Base-by-base conservation (phyloP, 64 coral and sea anemone species). In the Montipora cactus region DNA sequence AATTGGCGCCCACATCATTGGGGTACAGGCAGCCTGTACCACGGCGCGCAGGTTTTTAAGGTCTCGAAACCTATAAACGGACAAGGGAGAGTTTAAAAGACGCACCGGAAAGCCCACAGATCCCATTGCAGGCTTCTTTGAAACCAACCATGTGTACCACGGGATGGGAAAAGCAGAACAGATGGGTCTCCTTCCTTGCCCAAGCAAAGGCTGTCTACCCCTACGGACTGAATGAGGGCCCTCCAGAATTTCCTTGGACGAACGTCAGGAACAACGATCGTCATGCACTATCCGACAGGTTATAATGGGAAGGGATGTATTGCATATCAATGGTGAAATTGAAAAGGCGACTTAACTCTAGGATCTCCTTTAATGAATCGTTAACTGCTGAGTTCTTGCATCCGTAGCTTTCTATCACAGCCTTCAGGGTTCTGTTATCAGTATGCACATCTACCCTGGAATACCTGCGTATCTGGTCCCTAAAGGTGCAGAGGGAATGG, bases 181-280 rank as follows among this genome's bases (percentile, higher is more conserved):
- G 59, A n/a, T 3, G 5, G 12, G 22, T 0, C 71, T 64, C 79
- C 64, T 79, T 14, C 8, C 47, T 15, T 67, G 59, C 44, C 81
- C 44, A 18, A 90, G 78, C 8, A 87, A 74, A 44, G 67, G 79
- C 1, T 28, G 72, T 92, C 79, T 10, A 92, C 79, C 15, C 44
- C 8, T 4, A 84, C 51, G 3, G 91, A 71, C 59, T 93, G 70
- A 13, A 93, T 53, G 23, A 75, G 77, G 67, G 91, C 81, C 81
- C 52, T 66, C 81, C 70, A 93, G 25, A 78, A 87, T 4, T 52
- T 74, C 11, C 81, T 46, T 8, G 81, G 49, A 21, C 71, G 91
- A 66, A 78, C 66, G 51, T 93, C 91, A 2, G 52, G 81, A 9
- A 74, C 91, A 9, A 87, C 50, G 4, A 93, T 28, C 25, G 25